Evolutionary conservation across 2,113 vertebrate genomes (phyloP).

Genomic region (Pachypanchax playfairii): DNA sequence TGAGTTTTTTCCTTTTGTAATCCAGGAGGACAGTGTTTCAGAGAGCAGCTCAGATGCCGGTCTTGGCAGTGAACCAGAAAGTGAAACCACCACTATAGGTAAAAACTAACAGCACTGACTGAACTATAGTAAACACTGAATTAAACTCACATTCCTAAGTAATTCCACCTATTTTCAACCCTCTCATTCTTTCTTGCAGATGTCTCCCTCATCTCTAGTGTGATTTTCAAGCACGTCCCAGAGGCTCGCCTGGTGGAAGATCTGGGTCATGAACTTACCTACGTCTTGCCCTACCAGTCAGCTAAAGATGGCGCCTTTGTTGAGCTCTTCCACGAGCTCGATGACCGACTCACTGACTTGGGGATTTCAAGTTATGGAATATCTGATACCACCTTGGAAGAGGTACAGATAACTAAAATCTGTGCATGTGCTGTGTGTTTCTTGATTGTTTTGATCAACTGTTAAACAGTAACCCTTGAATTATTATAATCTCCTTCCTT

Average conservation of each 20-base stretch:
- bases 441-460: background rate
- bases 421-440: background rate
- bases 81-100: slow-evolving; percentile 97
- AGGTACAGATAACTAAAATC: slow-evolving; percentile 73
- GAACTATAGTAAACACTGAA: background rate
- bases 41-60: slow-evolving; percentile 98
- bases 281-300: slow-evolving; percentile 92
- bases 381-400: slow-evolving; percentile 96
- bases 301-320: slow-evolving; percentile 96
- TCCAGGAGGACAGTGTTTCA: slow-evolving; percentile 94
- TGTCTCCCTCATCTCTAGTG: slow-evolving; percentile 93
- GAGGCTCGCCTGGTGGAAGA: slow-evolving; percentile 95
- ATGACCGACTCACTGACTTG: slow-evolving; percentile 92
- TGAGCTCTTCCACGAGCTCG: slow-evolving; percentile 97
- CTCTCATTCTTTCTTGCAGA: slow-evolving; percentile 74
- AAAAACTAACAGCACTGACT: slow-evolving; percentile 47
- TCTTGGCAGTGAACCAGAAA: slow-evolving; percentile 97
- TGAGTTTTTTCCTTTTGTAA: slow-evolving; percentile 18
- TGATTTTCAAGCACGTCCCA: slow-evolving; percentile 93
- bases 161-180: background rate
- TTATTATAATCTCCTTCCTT: slow-evolving; percentile 6
- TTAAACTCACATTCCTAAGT: background rate
- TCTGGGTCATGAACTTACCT: slow-evolving; percentile 94
- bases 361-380: slow-evolving; percentile 98
- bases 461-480: background rate